Conservation (phyloP, 1,140 invertebrate genomes). For the Lasioglossum albipes region DNA sequence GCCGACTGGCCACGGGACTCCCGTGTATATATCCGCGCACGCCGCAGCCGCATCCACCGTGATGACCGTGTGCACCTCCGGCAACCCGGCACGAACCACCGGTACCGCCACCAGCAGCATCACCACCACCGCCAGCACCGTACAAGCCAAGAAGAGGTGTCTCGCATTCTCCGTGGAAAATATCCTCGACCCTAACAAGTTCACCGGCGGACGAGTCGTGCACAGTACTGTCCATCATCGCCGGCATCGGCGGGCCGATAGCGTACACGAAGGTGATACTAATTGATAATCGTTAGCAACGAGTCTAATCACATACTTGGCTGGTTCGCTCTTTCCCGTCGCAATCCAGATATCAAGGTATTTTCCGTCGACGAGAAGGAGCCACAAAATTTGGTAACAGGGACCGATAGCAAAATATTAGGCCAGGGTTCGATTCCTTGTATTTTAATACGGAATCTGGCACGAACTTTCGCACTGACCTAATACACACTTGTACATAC, state of each 20-base stretch:
- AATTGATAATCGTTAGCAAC: no score
- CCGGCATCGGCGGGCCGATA: constrained; percentile 77
- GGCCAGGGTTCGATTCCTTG: no score
- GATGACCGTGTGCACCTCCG: constrained; percentile 66
- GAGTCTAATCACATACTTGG: no score
- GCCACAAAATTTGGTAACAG: no score
- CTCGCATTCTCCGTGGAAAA: constrained; percentile 95
- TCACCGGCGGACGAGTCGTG: constrained; percentile 84
- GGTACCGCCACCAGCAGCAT: constrained; percentile 61
- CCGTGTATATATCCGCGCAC: constrained; percentile 61
- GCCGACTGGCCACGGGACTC: constrained; percentile 49
- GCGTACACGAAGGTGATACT: constrained; percentile 79
- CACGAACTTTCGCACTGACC: no score
- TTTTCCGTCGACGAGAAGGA: no score
- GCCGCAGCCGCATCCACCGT: constrained; percentile 68
- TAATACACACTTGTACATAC: no score
- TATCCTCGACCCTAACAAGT: constrained; percentile 94
- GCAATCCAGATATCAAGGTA: no score
- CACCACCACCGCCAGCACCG: constrained; percentile 69
- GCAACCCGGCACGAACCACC: constrained; percentile 58
- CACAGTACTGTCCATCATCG: constrained; percentile 67
- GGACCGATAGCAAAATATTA: no score
- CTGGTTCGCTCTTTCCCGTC: no score
- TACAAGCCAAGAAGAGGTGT: constrained; percentile 75
- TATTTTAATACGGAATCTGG: no score